These are phyloP conservation scores for Prochilodus magdalenae DNA, from an alignment of 2,113 vertebrate genomes.

Conservation along the genomic window DNA sequence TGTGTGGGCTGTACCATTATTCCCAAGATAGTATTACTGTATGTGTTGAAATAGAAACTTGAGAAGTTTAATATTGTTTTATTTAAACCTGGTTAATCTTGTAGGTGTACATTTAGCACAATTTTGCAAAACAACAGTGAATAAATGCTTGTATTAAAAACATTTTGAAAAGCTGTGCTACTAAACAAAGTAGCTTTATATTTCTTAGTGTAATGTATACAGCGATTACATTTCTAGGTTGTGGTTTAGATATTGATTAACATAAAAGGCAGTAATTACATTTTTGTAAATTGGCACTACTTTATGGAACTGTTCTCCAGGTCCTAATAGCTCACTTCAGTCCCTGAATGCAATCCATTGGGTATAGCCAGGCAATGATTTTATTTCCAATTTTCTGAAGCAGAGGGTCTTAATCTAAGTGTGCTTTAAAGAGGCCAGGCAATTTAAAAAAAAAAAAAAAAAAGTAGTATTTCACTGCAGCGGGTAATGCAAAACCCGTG, in stretches of 20 bases:
- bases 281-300: not conserved
- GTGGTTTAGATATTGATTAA: not conserved
- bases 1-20: too few relatives aligned
- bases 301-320: not conserved
- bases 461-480: constrained; percentile 73
- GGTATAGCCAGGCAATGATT: constrained; percentile 10
- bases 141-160: too few relatives aligned
- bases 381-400: constrained; percentile 53
- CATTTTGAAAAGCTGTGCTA: too few relatives aligned
- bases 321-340: not conserved
- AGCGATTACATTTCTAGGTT: not conserved
- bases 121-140: too few relatives aligned
- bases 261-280: not conserved
- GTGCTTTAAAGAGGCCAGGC: constrained; percentile 68
- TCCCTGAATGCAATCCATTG: not conserved
- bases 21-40: too few relatives aligned
- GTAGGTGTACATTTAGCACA: too few relatives aligned
- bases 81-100: too few relatives aligned
- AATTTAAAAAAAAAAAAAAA: too few relatives aligned
- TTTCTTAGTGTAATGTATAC: too few relatives aligned
- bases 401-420: constrained; percentile 70
- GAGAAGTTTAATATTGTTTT: too few relatives aligned
- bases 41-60: too few relatives aligned
- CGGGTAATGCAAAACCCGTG: constrained; percentile 62
- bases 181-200: too few relatives aligned